phyloP scores from a whole-genome alignment of 2,113 vertebrate genomes.

The Charina bottae region DNA sequence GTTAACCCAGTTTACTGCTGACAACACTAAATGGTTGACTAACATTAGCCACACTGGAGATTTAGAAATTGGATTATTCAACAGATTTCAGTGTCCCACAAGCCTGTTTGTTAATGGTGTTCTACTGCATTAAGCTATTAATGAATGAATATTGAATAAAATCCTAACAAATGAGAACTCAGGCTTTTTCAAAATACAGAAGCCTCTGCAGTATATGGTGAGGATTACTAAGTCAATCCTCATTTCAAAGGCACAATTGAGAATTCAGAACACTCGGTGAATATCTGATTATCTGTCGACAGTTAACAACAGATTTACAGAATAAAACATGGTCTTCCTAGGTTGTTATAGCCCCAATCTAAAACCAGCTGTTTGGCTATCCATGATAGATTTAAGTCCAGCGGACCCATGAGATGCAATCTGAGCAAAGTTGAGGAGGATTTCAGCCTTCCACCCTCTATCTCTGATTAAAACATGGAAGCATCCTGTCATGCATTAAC shows the following conservation, averaged over 20 bases:
- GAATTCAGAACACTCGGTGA: not conserved
- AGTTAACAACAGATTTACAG: not conserved
- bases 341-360: not conserved
- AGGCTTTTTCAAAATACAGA: not conserved
- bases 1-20: constrained; percentile 13
- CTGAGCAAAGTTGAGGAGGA: not conserved
- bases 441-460: not conserved
- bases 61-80: constrained; percentile 18
- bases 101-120: constrained; percentile 20
- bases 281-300: not conserved
- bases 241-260: constrained; percentile 5
- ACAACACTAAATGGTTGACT: constrained; percentile 21
- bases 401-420: not conserved
- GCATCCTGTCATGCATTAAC: not conserved
- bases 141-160: constrained; percentile 25
- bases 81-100: not conserved
- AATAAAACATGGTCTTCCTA: not conserved
- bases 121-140: constrained; percentile 19
- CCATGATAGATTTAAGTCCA: not conserved
- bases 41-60: constrained; percentile 7
- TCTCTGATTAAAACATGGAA: not conserved
- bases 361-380: not conserved
- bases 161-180: constrained; percentile 8
- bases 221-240: not conserved
- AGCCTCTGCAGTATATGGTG: not conserved